phyloP scores from a whole-genome alignment of 2,113 vertebrate genomes.

The Diadophis punctatus region DNA sequence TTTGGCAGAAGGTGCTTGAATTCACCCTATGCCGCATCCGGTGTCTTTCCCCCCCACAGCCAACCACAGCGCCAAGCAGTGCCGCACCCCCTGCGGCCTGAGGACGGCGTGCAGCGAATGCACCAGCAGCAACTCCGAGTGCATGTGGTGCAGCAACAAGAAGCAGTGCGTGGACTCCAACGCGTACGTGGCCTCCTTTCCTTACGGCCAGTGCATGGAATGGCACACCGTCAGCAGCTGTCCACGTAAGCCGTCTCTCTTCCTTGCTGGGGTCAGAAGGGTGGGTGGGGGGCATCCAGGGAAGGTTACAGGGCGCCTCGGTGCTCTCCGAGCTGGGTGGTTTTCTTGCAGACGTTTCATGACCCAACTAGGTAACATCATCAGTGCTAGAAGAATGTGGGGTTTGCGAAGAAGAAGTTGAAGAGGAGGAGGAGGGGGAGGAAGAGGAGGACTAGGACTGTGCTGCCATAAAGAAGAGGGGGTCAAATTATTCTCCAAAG shows the following conservation, averaged over 20 bases:
- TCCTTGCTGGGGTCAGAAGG: not conserved
- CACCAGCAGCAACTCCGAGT: constrained; percentile 93
- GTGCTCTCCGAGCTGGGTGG: not conserved
- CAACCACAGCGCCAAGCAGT: constrained; percentile 96
- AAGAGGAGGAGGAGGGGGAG: no score
- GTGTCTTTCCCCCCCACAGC: constrained; percentile 61
- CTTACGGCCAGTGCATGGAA: constrained; percentile 97
- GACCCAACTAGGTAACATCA: not conserved
- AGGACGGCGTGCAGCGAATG: constrained; percentile 84
- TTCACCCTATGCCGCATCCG: not conserved
- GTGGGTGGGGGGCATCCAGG: not conserved
- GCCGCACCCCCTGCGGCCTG: constrained; percentile 88
- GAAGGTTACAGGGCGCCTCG: not conserved
- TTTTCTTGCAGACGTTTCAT: not conserved
- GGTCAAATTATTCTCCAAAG: no score
- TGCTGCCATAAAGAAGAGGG: no score
- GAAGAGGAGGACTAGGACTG: no score
- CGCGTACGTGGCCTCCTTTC: constrained; percentile 97
- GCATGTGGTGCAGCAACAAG: constrained; percentile 99
- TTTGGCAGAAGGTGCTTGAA: rapidly evolving
- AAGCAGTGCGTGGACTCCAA: constrained; percentile 97
- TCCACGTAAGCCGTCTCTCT: constrained; percentile 76
- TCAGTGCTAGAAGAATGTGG: not conserved
- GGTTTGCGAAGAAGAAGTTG: not conserved
- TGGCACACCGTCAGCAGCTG: constrained; percentile 97